A percentile compares a stretch with the other conserved stretches of the same genome.
These are phyloP conservation scores for Helicolenus hilgendorfi DNA, from an alignment of 2,797 vertebrate species.

Conservation along the genomic window DNA sequence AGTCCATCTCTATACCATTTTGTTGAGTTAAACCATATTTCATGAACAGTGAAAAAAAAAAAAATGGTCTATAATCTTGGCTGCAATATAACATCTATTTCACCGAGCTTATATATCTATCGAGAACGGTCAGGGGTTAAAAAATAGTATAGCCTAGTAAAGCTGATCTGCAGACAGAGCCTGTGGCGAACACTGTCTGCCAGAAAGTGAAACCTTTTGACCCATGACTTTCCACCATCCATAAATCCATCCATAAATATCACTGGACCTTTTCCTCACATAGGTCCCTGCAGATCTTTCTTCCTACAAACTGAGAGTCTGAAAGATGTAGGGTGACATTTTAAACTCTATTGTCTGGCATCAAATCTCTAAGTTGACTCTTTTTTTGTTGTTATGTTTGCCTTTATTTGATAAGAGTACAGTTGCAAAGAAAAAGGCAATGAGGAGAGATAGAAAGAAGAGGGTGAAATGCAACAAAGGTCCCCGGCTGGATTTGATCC, in stretches of 20 bases:
- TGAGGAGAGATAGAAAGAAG: neutral
- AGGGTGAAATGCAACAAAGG: neutral
- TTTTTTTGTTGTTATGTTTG: neutral
- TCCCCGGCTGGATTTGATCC: neutral
- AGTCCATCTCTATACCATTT: neutral
- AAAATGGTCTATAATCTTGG: neutral
- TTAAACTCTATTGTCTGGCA: neutral
- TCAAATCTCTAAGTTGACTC: neutral
- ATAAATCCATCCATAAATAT: slow-evolving; percentile 65
- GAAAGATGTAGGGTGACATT: slow-evolving; percentile 10
- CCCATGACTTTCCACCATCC: slow-evolving; percentile 42
- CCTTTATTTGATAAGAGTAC: neutral
- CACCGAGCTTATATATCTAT: neutral
- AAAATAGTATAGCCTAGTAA: neutral
- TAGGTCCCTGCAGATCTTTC: slow-evolving; percentile 1
- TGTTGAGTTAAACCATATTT: neutral
- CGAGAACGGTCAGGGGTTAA: neutral
- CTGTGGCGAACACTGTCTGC: slow-evolving; percentile 8
- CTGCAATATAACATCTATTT: neutral
- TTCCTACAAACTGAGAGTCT: neutral
- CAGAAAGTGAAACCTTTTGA: slow-evolving; percentile 56
- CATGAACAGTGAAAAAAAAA: neutral
- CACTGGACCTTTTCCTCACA: neutral
- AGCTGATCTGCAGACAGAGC: slow-evolving; percentile 22
- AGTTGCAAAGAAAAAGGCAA: neutral